A percentile compares a stretch with the other conserved stretches of the same genome.
phyloP scores from a whole-genome alignment of 2,888 invertebrate genomes.

The Brenthis hecate region DNA sequence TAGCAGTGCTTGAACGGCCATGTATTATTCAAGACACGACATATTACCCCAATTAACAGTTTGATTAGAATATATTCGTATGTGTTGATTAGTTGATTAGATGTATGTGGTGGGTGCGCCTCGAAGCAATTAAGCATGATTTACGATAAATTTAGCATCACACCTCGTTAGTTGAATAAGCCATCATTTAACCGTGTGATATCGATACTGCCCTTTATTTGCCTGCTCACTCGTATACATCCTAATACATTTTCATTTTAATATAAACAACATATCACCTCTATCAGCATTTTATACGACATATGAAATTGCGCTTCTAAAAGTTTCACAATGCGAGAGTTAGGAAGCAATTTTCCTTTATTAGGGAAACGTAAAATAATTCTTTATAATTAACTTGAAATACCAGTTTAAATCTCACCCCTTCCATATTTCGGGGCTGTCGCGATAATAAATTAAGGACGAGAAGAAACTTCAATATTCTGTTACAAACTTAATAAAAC shows the following conservation, averaged over 20 bases:
- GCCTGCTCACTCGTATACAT: conserved; percentile 3
- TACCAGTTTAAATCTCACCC: conserved; percentile 24
- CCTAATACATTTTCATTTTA: background rate
- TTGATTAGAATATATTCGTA: conserved; percentile 34
- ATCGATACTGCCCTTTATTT: background rate
- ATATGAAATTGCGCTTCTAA: background rate
- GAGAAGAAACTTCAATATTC: conserved; percentile 68
- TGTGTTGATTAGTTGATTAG: conserved; percentile 35
- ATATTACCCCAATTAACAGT: conserved; percentile 32
- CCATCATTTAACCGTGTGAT: conserved; percentile 11
- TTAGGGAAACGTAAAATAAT: conserved; percentile 13
- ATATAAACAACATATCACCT: no score
- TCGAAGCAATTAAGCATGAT: conserved; percentile 24
- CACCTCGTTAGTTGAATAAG: conserved; percentile 23
- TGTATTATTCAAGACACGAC: conserved; percentile 34
- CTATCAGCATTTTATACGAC: conserved; percentile 1
- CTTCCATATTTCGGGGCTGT: conserved; percentile 41
- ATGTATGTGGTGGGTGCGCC: conserved; percentile 25
- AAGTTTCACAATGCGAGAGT: background rate
- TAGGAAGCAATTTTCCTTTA: conserved; percentile 1
- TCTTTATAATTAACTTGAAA: conserved; percentile 25
- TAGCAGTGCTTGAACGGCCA: conserved; percentile 17
- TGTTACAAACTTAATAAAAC: conserved; percentile 73
- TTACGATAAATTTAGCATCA: conserved; percentile 29
- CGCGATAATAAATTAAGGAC: conserved; percentile 47